Conservation (phyloP, 2,888 invertebrate species). For the Lochmaea capreae region DNA sequence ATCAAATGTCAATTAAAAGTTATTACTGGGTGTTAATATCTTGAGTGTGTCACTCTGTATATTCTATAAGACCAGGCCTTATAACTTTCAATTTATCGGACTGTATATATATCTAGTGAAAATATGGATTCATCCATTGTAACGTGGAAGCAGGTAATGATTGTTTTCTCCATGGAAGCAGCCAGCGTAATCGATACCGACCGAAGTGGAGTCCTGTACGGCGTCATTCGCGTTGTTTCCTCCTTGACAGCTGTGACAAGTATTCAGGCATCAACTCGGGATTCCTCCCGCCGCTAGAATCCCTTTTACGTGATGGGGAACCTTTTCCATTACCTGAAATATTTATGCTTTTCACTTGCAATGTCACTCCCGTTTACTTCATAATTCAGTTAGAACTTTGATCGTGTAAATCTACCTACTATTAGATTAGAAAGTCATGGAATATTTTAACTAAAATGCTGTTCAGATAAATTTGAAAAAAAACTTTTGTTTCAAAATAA, state of each 20-base stretch:
- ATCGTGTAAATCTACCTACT: slow-evolving; percentile 23
- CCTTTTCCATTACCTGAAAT: slow-evolving; percentile 53
- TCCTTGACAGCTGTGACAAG: slow-evolving; percentile 50
- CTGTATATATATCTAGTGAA: slow-evolving; percentile 21
- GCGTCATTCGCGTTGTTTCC: slow-evolving; percentile 38
- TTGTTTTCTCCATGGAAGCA: slow-evolving; percentile 42
- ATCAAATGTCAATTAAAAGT: no score
- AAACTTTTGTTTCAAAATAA: background rate
- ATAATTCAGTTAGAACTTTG: slow-evolving; percentile 42
- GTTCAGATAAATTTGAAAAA: background rate
- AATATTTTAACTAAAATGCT: background rate
- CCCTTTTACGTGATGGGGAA: slow-evolving; percentile 44
- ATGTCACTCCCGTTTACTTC: slow-evolving; percentile 44
- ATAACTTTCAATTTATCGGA: background rate
- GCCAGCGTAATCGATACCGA: slow-evolving; percentile 41
- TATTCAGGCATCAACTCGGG: slow-evolving; percentile 47
- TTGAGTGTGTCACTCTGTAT: no score
- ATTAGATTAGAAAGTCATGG: slow-evolving; percentile 4
- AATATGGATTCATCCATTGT: slow-evolving; percentile 30
- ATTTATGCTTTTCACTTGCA: slow-evolving; percentile 52
- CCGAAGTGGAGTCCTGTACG: slow-evolving; percentile 36
- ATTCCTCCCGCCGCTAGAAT: slow-evolving; percentile 37
- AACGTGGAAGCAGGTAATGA: slow-evolving; percentile 41
- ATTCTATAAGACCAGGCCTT: no score
- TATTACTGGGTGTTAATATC: no score